These are phyloP conservation scores for Paraplagusia blochii DNA, from an alignment of 2,113 vertebrate genomes.

Conservation along the genomic window DNA sequence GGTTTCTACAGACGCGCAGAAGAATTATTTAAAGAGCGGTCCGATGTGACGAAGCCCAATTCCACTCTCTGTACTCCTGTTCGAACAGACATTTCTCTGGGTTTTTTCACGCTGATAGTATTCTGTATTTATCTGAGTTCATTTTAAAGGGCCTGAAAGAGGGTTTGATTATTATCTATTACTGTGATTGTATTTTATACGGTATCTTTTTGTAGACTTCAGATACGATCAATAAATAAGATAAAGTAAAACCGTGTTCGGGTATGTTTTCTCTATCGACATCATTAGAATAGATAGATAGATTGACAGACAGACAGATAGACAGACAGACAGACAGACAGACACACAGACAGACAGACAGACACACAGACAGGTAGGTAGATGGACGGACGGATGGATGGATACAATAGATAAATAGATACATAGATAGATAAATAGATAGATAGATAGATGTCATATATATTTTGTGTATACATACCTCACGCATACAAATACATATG, in stretches of 20 bases:
- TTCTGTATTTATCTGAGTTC: constrained; percentile 51
- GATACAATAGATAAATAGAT: too few species aligned
- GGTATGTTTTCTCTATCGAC: background rate
- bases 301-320: too few species aligned
- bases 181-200: constrained; percentile 60
- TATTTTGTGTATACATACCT: too few species aligned
- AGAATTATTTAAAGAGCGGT: constrained; percentile 19
- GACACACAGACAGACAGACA: too few species aligned
- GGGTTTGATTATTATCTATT: constrained; percentile 47
- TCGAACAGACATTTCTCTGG: constrained; percentile 30
- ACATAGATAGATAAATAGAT: too few species aligned
- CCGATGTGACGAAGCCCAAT: constrained; percentile 7
- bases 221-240: constrained; percentile 48
- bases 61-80: constrained; percentile 24
- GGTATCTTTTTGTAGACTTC: constrained; percentile 46
- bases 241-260: background rate
- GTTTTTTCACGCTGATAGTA: constrained; percentile 32
- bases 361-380: too few species aligned
- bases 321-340: too few species aligned
- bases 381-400: too few species aligned
- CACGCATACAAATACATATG: too few species aligned
- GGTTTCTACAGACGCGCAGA: background rate
- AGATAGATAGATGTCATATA: too few species aligned
- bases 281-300: background rate
- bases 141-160: constrained; percentile 34